phyloP scores from a whole-genome alignment of 2,797 vertebrate species.

The Phrynocephalus vlangalii region DNA sequence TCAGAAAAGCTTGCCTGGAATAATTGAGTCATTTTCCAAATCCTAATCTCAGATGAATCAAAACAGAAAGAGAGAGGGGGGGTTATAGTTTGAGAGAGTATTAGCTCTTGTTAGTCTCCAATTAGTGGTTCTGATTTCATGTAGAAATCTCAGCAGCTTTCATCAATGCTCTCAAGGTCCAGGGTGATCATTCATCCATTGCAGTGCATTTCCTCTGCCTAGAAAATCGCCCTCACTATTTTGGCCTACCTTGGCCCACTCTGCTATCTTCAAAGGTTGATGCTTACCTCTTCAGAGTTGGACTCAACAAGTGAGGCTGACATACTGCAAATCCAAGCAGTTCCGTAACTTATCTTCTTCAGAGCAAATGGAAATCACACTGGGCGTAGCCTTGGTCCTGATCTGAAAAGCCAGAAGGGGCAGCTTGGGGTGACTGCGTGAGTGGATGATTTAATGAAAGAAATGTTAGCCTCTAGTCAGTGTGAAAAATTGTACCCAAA shows the following conservation, averaged over 20 bases:
- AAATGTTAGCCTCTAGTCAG: fast-evolving
- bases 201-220: constrained; percentile 64
- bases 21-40: constrained; percentile 76
- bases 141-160: constrained; percentile 60
- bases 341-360: constrained; percentile 53
- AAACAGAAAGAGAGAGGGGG: constrained; percentile 60
- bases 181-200: constrained; percentile 69
- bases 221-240: constrained; percentile 52
- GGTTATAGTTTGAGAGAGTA: constrained; percentile 68
- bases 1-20: constrained; percentile 76
- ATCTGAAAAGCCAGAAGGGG: constrained; percentile 52
- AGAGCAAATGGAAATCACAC: constrained; percentile 62
- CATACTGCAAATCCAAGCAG: constrained; percentile 67
- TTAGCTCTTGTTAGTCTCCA: constrained; percentile 74
- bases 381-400: constrained; percentile 42
- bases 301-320: constrained; percentile 58
- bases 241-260: constrained; percentile 37
- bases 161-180: constrained; percentile 66
- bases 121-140: constrained; percentile 64
- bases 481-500: background rate
- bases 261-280: constrained; percentile 46
- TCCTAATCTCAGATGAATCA: constrained; percentile 74
- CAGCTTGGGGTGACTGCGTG: constrained; percentile 23
- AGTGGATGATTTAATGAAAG: constrained; percentile 27
- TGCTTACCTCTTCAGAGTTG: constrained; percentile 69